These are phyloP conservation scores for Drosophila yakuba DNA, from an alignment of 1,140 invertebrate genomes.

Conservation along the genomic window DNA sequence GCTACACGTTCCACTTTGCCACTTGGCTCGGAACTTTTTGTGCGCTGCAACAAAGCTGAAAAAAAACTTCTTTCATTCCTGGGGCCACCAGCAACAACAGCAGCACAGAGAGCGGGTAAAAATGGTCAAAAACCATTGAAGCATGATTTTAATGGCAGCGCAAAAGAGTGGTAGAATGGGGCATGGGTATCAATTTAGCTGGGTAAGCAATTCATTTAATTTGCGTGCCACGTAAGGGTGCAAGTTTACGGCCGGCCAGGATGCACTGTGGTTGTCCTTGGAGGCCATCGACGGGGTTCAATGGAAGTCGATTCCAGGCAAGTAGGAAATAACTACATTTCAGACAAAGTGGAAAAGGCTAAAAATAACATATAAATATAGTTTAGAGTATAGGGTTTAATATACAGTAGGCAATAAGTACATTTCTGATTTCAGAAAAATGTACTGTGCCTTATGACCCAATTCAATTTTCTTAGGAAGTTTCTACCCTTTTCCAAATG, in stretches of 20 bases:
- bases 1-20: slow-evolving; percentile 35
- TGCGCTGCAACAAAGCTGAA: slow-evolving; percentile 50
- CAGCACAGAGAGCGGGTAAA: slow-evolving; percentile 56
- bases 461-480: background rate
- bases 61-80: slow-evolving; percentile 59
- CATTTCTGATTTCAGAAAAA: background rate
- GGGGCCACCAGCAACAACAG: slow-evolving; percentile 10
- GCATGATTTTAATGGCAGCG: slow-evolving; percentile 75
- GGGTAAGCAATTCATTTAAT: slow-evolving; percentile 81
- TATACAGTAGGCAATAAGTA: background rate
- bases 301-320: background rate
- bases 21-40: slow-evolving; percentile 53
- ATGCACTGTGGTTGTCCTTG: slow-evolving; percentile 30
- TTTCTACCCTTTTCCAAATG: background rate
- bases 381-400: no score
- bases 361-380: no score
- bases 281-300: slow-evolving; percentile 3
- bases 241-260: slow-evolving; percentile 14
- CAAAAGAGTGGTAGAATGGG: slow-evolving; percentile 2
- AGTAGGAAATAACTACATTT: background rate
- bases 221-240: slow-evolving; percentile 67
- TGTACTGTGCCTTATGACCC: background rate
- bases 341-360: background rate
- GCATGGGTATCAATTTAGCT: slow-evolving; percentile 27
- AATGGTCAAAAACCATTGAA: slow-evolving; percentile 80